Conservation (phyloP, 2,113 vertebrate genomes). For the Daphoenositta chrysoptera region DNA sequence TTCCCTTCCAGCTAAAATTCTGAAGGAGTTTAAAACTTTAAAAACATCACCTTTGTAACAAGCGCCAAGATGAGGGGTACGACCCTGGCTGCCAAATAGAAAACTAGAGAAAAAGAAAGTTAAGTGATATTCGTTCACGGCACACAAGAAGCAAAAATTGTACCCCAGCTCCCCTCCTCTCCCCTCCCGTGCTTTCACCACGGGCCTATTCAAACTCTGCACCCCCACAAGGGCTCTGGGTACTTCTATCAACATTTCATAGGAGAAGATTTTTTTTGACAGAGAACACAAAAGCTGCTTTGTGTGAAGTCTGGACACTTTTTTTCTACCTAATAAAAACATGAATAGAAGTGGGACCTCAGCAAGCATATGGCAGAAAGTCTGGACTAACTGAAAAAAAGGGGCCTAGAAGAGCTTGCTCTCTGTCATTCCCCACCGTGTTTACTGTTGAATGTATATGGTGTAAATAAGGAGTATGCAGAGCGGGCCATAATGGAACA, state of each 20-base stretch:
- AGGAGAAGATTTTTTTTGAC: constrained; percentile 71
- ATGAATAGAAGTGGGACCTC: constrained; percentile 63
- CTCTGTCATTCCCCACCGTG: not conserved
- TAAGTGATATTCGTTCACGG: not conserved
- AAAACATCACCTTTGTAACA: not conserved
- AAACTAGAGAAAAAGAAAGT: not conserved
- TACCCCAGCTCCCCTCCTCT: not conserved
- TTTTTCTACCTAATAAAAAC: constrained; percentile 68
- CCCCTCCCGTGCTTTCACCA: not conserved
- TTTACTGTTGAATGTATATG: constrained; percentile 50
- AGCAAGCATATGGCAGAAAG: constrained; percentile 65
- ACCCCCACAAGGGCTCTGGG: constrained; percentile 37
- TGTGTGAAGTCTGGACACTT: constrained; percentile 66
- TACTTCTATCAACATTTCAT: constrained; percentile 61
- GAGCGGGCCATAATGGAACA: constrained; percentile 26
- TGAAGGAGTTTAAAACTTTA: not conserved
- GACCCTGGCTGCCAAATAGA: not conserved
- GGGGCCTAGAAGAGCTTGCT: constrained; percentile 25
- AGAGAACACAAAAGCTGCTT: constrained; percentile 70
- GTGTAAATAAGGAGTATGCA: constrained; percentile 51
- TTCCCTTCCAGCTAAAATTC: not conserved
- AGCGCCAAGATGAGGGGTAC: not conserved
- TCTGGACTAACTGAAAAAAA: constrained; percentile 39
- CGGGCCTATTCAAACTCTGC: constrained; percentile 22
- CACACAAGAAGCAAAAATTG: not conserved